Percentiles rank a stretch among this genome's conserved stretches.
phyloP scores from a whole-genome alignment of 2,113 vertebrate genomes.

The Madoqua kirkii region DNA sequence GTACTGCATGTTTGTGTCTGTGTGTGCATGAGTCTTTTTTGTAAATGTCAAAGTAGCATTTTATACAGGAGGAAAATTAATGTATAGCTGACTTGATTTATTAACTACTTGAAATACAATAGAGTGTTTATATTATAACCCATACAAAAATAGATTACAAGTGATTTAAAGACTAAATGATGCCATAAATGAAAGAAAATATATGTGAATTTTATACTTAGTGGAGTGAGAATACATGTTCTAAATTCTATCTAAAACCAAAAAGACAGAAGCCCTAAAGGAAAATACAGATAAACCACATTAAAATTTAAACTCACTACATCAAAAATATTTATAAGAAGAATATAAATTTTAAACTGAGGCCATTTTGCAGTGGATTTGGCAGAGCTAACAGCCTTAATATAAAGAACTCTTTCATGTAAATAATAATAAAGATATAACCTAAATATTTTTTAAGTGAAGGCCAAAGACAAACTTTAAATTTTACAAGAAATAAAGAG shows the following conservation, averaged over 20 bases:
- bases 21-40: not conserved
- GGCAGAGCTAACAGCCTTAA: not conserved
- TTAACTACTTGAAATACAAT: constrained; percentile 26
- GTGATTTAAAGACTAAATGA: constrained; percentile 39
- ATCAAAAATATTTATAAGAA: not conserved
- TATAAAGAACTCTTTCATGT: not conserved
- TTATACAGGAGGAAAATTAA: not conserved
- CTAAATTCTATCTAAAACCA: constrained; percentile 32
- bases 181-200: constrained; percentile 36
- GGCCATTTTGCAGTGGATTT: not conserved
- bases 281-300: not conserved
- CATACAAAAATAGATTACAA: not conserved
- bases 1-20: not conserved
- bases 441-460: constrained; percentile 19
- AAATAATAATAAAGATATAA: not conserved
- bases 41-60: not conserved
- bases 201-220: constrained; percentile 41
- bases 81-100: constrained; percentile 15
- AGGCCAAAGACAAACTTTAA: not conserved
- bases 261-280: constrained; percentile 5
- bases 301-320: constrained; percentile 18
- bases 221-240: not conserved
- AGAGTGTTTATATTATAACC: not conserved
- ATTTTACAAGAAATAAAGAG: not conserved
- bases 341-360: not conserved